phyloP scores from a whole-genome alignment of 2,113 vertebrate genomes.

The Chaenogobius annularis region DNA sequence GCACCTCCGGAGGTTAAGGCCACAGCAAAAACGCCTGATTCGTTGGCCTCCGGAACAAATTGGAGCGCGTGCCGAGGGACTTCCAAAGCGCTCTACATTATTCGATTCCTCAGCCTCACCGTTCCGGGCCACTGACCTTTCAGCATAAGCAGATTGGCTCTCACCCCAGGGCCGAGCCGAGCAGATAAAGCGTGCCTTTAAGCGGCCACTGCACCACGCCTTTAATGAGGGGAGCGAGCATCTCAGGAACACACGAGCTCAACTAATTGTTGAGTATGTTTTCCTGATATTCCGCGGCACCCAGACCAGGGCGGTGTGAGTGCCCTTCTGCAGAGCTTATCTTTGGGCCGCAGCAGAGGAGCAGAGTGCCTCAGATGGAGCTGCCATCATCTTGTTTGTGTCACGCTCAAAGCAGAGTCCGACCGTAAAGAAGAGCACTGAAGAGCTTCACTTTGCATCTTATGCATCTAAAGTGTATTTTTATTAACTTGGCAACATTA shows the following conservation, averaged over 20 bases:
- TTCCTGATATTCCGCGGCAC: slow-evolving; percentile 38
- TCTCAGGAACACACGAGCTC: slow-evolving; percentile 28
- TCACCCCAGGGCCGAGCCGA: slow-evolving; percentile 57
- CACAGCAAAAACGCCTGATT: slow-evolving; percentile 65
- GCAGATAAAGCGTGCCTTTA: slow-evolving; percentile 41
- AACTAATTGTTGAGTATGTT: slow-evolving; percentile 66
- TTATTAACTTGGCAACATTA: too few species aligned
- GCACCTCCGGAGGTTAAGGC: slow-evolving; percentile 62
- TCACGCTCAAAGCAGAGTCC: too few species aligned
- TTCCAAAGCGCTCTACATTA: slow-evolving; percentile 58
- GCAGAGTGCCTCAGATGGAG: slow-evolving; percentile 3
- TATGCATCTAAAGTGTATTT: too few species aligned
- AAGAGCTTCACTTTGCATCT: too few species aligned
- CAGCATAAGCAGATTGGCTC: slow-evolving; percentile 57
- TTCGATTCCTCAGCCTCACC: slow-evolving; percentile 58
- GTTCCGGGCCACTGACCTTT: slow-evolving; percentile 65
- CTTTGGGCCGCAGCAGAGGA: slow-evolving; percentile 69
- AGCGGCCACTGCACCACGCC: slow-evolving; percentile 18
- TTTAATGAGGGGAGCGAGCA: slow-evolving; percentile 44
- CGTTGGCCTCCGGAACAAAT: slow-evolving; percentile 61
- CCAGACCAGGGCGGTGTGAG: slow-evolving; percentile 24
- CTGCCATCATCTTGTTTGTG: background rate
- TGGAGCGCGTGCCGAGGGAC: slow-evolving; percentile 46
- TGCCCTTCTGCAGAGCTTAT: slow-evolving; percentile 65
- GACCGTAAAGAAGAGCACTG: too few species aligned